Evolutionary conservation across 2,113 vertebrate genomes (phyloP).

Genomic region (Empidonax traillii): DNA sequence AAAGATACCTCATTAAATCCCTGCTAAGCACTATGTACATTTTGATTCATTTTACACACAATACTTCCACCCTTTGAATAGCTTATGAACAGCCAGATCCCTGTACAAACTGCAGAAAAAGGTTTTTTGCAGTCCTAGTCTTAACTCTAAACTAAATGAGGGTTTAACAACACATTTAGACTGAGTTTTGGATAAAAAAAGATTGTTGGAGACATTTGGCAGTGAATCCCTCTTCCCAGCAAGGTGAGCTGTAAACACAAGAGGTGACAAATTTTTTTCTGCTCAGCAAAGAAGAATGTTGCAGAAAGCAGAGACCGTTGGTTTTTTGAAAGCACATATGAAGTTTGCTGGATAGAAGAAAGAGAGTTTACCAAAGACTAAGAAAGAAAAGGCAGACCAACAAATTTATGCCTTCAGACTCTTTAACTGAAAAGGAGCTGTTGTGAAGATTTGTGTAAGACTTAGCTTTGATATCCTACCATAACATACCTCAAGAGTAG

Average conservation of each 20-base stretch:
- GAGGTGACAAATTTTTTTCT: not conserved
- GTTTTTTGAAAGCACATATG: not conserved
- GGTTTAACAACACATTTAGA: not conserved
- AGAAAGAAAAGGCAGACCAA: not conserved
- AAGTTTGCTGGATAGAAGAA: not conserved
- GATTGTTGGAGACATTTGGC: not conserved
- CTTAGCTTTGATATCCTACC: not conserved
- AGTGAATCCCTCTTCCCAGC: not conserved
- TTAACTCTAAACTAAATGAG: not conserved
- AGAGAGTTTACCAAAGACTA: not conserved
- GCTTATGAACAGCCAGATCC: not conserved
- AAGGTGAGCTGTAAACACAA: not conserved
- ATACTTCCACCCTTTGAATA: not conserved
- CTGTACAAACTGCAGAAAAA: not conserved
- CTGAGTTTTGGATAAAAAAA: too few relatives aligned
- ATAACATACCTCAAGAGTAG: not conserved
- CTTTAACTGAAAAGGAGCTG: not conserved
- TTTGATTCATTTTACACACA: not conserved
- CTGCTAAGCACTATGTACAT: not conserved
- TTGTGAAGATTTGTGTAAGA: not conserved
- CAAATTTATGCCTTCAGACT: not conserved
- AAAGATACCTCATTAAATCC: not conserved
- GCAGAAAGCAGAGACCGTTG: not conserved
- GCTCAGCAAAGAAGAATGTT: not conserved
- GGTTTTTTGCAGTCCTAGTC: not conserved